Conservation (phyloP, 2,888 invertebrate genomes). For the Pecten maximus region DNA sequence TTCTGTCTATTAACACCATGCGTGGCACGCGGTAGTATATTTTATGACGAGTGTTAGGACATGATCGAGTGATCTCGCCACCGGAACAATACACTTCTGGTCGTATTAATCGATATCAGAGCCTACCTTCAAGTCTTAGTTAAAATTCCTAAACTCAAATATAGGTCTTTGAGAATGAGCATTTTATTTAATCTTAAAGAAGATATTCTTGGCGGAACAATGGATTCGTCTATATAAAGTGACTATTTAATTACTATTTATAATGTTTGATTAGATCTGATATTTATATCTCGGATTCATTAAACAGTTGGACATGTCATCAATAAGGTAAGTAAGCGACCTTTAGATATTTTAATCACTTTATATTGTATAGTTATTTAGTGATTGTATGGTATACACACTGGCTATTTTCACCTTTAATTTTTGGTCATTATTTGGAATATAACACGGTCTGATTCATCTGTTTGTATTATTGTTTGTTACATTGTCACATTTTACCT, state of each 20-base stretch:
- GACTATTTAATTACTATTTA: background rate
- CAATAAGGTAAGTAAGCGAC: background rate
- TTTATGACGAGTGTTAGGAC: background rate
- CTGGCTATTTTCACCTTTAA: background rate
- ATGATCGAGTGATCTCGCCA: background rate
- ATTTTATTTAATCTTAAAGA: background rate
- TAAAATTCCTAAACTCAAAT: background rate
- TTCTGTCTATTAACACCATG: conserved; percentile 9
- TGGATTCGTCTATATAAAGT: background rate
- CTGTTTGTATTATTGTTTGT: background rate
- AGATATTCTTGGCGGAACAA: background rate
- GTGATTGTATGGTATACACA: background rate
- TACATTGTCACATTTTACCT: background rate
- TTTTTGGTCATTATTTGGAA: background rate
- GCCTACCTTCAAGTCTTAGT: background rate
- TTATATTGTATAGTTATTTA: background rate
- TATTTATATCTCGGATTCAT: background rate
- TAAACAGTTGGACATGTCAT: background rate
- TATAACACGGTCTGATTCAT: background rate
- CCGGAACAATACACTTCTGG: background rate
- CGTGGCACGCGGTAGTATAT: background rate
- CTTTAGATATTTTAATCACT: background rate
- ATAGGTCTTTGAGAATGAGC: background rate
- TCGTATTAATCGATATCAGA: background rate
- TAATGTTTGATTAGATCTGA: background rate